These are phyloP conservation scores for Colletes collaris DNA, from an alignment of 2,888 invertebrate species.

Conservation along the genomic window DNA sequence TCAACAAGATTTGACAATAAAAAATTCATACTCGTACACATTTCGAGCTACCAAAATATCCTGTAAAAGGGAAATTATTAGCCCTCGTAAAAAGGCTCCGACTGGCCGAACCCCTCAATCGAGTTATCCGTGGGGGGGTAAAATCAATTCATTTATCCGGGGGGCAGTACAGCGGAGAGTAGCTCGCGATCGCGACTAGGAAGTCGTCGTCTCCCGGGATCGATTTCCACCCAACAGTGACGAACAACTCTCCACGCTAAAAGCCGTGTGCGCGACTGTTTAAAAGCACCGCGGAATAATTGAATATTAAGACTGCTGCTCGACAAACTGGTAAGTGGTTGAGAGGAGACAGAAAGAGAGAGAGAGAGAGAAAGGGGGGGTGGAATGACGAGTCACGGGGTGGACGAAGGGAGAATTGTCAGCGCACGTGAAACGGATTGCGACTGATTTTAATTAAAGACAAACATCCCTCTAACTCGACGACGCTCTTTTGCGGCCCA, in stretches of 20 bases:
- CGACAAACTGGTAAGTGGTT: conserved; percentile 68
- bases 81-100: too few species aligned
- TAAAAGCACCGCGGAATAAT: conserved; percentile 78
- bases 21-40: too few species aligned
- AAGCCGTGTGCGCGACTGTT: conserved; percentile 68
- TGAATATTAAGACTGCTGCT: conserved; percentile 79
- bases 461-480: conserved; percentile 77
- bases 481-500: conserved; percentile 68
- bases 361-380: conserved; percentile 14
- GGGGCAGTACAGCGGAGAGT: too few species aligned
- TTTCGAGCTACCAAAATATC: too few species aligned
- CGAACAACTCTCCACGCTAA: background rate
- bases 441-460: conserved; percentile 81
- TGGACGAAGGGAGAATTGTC: conserved; percentile 28
- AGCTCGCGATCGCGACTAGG: background rate
- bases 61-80: too few species aligned
- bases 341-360: conserved; percentile 25
- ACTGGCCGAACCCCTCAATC: too few species aligned
- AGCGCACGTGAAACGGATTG: conserved; percentile 62
- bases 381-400: background rate
- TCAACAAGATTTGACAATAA: too few species aligned
- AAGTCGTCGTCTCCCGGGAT: conserved; percentile 3
- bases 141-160: too few species aligned
- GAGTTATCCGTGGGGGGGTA: too few species aligned
- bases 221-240: background rate